phyloP scores from a whole-genome alignment of 1,140 invertebrate genomes.

The Euglossa dilemma region DNA sequence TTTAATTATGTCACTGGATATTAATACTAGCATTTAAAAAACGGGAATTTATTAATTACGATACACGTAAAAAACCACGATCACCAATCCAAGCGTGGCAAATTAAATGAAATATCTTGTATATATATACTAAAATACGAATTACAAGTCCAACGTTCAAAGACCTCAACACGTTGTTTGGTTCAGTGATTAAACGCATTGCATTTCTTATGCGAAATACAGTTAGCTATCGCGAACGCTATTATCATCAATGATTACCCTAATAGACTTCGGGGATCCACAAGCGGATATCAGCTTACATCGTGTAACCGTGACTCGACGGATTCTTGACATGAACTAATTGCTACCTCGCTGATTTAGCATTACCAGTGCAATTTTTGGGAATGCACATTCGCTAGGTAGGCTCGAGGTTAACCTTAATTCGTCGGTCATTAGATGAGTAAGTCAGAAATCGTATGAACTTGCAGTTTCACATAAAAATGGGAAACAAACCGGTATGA shows the following conservation, averaged over 20 bases:
- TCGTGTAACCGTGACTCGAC: constrained; percentile 6
- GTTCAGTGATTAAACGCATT: neutral
- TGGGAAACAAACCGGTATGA: neutral
- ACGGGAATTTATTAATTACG: no score
- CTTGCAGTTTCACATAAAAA: neutral
- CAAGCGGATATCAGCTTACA: neutral
- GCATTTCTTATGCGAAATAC: neutral
- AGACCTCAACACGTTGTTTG: no score
- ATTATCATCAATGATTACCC: neutral
- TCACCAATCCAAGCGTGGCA: no score
- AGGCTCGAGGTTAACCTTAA: neutral
- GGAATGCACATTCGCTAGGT: no score
- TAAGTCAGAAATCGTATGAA: neutral
- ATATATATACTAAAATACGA: no score
- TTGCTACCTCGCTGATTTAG: neutral
- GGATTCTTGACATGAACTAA: neutral
- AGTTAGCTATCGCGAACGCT: neutral
- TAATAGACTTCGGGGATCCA: neutral
- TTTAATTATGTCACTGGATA: no score
- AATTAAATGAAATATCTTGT: no score
- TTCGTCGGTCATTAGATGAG: neutral
- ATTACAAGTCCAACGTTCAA: no score
- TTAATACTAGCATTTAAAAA: no score
- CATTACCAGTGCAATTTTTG: neutral
- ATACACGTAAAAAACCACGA: no score